These are phyloP conservation scores for Helleia helle DNA, from an alignment of 2,888 invertebrate genomes.

Conservation along the genomic window DNA sequence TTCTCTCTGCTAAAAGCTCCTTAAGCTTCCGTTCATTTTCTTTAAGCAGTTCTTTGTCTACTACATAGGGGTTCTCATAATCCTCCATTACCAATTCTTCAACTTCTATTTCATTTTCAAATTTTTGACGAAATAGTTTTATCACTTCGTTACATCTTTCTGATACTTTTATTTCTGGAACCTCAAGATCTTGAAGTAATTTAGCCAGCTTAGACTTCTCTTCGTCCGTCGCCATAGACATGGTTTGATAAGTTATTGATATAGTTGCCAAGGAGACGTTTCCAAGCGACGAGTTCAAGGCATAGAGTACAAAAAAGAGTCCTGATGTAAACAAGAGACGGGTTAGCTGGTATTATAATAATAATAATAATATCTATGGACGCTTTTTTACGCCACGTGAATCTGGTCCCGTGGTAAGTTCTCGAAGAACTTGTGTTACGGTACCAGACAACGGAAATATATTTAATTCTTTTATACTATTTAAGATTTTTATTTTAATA, in stretches of 20 bases:
- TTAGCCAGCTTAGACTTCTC: slow-evolving; percentile 51
- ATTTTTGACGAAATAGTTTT: slow-evolving; percentile 43
- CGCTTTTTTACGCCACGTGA: too few species aligned
- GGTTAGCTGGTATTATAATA: too few species aligned
- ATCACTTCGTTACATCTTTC: slow-evolving; percentile 45
- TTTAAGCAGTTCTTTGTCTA: slow-evolving; percentile 37
- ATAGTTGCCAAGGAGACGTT: slow-evolving; percentile 23
- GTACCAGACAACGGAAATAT: too few species aligned
- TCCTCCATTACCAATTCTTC: slow-evolving; percentile 28
- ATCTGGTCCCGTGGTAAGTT: too few species aligned
- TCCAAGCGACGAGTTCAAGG: too few species aligned
- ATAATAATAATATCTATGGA: too few species aligned
- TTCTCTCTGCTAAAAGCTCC: slow-evolving; percentile 34
- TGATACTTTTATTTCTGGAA: slow-evolving; percentile 46
- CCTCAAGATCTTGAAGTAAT: slow-evolving; percentile 47
- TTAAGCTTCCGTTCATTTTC: slow-evolving; percentile 47
- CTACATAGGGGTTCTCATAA: slow-evolving; percentile 49
- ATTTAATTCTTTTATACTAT: too few species aligned
- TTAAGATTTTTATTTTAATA: too few species aligned
- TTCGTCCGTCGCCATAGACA: slow-evolving; percentile 52
- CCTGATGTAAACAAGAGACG: too few species aligned
- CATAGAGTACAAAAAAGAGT: too few species aligned
- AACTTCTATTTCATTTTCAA: slow-evolving; percentile 32
- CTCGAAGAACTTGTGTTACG: too few species aligned
- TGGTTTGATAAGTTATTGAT: not conserved